phyloP scores from a whole-genome alignment of 2,797 vertebrate species.

The Bradypus variegatus region DNA sequence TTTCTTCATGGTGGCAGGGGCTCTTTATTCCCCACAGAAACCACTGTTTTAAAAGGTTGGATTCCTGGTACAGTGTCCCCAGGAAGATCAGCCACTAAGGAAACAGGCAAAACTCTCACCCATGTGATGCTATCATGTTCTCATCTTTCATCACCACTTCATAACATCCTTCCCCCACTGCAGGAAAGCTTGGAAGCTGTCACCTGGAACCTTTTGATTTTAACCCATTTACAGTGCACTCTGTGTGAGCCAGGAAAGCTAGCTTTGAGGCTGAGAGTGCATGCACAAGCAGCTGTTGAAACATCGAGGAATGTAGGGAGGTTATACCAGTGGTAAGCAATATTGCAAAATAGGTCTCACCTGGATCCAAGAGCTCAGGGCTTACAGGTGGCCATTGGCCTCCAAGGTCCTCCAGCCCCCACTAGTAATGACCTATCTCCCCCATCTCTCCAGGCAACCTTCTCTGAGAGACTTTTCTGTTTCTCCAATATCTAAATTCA shows the following conservation, averaged over 20 bases:
- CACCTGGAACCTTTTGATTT: background rate
- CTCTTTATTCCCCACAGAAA: background rate
- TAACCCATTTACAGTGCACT: background rate
- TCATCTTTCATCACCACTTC: background rate
- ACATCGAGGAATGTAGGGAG: background rate
- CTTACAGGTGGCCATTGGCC: background rate
- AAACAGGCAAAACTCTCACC: background rate
- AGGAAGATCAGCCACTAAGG: background rate
- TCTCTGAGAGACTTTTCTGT: background rate
- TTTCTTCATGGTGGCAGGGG: background rate
- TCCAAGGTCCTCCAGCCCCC: background rate
- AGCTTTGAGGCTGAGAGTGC: background rate
- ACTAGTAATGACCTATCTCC: background rate
- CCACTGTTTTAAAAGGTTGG: slow-evolving; percentile 15
- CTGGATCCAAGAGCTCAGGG: background rate
- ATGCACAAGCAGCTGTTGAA: background rate
- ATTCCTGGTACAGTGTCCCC: background rate
- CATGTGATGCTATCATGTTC: background rate
- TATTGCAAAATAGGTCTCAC: background rate
- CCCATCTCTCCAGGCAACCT: background rate
- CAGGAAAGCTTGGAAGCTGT: background rate
- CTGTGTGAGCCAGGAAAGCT: background rate
- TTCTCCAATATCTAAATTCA: background rate
- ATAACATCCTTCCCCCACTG: background rate
- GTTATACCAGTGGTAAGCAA: background rate